These are phyloP conservation scores for Epizoanthus stellaris DNA, from an alignment of 92 coral and sea anemone genomes.

Conservation along the genomic window DNA sequence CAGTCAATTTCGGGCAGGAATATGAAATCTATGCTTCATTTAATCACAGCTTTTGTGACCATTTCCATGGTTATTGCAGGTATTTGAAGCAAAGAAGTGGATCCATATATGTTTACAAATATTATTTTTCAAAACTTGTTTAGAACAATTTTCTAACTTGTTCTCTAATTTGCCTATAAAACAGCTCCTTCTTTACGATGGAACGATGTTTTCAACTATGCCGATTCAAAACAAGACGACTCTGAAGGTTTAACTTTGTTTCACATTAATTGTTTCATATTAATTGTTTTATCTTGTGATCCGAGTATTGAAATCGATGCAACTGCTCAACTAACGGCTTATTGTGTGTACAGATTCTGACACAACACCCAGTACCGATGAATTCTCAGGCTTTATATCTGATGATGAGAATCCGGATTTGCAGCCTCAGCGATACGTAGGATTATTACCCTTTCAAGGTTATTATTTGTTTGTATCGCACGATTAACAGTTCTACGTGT, in stretches of 20 bases:
- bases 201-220: conserved; percentile 64
- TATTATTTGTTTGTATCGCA: not conserved
- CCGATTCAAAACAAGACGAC: conserved; percentile 52
- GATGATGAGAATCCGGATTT: not conserved
- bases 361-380: not conserved
- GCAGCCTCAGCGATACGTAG: conserved; percentile 1
- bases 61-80: conserved; percentile 30
- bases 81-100: not conserved
- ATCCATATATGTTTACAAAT: not conserved
- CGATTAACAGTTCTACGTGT: not conserved
- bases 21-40: conserved; percentile 2
- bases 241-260: conserved; percentile 63
- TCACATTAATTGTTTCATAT: no score
- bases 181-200: conserved; percentile 67
- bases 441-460: conserved; percentile 38
- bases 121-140: not conserved
- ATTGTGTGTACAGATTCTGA: conserved; percentile 19
- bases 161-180: not conserved
- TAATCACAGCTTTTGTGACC: not conserved
- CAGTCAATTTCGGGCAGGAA: not conserved
- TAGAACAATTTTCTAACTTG: not conserved
- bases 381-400: conserved; percentile 9
- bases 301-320: not conserved
- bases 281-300: not conserved
- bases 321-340: not conserved